phyloP scores from a whole-genome alignment of 2,888 invertebrate species.

The Amphipoea oculea region DNA sequence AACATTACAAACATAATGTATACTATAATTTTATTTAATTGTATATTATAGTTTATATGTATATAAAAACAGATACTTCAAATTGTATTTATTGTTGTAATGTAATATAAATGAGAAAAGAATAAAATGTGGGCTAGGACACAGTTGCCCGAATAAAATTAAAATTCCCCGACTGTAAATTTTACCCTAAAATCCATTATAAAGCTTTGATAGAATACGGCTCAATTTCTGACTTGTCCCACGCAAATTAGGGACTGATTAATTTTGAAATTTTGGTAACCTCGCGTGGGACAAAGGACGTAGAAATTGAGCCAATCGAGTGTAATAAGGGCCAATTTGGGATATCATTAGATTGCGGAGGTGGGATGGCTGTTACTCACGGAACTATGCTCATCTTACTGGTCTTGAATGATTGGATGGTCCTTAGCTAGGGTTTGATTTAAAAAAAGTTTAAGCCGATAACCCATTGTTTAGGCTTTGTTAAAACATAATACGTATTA shows the following conservation, averaged over 20 bases:
- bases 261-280: neutral
- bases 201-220: neutral
- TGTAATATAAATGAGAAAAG: neutral
- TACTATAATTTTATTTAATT: too few species aligned
- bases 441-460: too few species aligned
- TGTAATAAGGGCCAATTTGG: slow-evolving; percentile 33
- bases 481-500: too few species aligned
- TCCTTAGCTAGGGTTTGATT: too few species aligned
- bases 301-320: slow-evolving; percentile 10
- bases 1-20: too few species aligned
- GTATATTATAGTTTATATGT: too few species aligned
- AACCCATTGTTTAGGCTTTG: too few species aligned
- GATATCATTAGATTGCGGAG: slow-evolving; percentile 5
- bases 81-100: too few species aligned
- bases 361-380: neutral
- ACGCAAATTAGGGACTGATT: slow-evolving; percentile 1
- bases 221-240: neutral
- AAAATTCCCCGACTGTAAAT: neutral
- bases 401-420: neutral
- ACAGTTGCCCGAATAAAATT: neutral
- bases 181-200: too few species aligned
- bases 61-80: too few species aligned
- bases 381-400: neutral
- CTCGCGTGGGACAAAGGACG: slow-evolving; percentile 8
- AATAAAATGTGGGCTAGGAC: neutral